A percentile compares a stretch with the other conserved stretches of the same genome.
These are phyloP conservation scores for Rhynchophorus ferrugineus DNA, from an alignment of 1,140 invertebrate genomes.

Conservation along the genomic window DNA sequence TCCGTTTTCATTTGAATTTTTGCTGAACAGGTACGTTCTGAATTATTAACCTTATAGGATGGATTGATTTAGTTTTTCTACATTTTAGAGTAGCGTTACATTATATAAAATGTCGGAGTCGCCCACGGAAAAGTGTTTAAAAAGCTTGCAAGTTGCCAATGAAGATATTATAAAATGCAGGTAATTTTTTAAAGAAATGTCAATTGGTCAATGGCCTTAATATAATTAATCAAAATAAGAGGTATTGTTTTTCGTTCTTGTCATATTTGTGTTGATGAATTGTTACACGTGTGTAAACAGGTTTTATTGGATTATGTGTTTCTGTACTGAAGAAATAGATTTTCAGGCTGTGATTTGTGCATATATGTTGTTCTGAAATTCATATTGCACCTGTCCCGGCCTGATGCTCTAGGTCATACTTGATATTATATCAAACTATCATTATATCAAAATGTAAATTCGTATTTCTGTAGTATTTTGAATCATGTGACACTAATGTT, in stretches of 20 bases:
- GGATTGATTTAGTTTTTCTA: no score
- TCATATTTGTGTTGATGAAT: background rate
- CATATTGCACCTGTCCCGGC: constrained; percentile 37
- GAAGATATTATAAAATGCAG: background rate
- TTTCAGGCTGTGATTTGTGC: constrained; percentile 28
- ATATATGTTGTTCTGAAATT: constrained; percentile 26
- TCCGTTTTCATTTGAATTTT: no score
- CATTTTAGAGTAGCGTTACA: no score
- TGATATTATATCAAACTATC: background rate
- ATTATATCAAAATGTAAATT: background rate
- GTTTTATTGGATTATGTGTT: background rate
- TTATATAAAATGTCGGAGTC: background rate
- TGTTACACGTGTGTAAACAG: background rate
- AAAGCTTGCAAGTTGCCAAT: background rate
- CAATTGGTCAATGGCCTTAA: constrained; percentile 3
- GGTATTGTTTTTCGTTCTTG: no score
- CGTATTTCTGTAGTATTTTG: no score
- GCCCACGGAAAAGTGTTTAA: background rate
- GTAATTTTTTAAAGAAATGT: background rate
- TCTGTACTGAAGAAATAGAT: background rate
- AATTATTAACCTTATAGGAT: no score
- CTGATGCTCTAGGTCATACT: constrained; percentile 14
- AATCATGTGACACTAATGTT: no score
- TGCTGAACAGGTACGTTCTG: no score
- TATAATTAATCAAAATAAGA: no score